Evolutionary conservation across 1,140 invertebrate species (phyloP).

Genomic region (Drosophila parabipectinata): DNA sequence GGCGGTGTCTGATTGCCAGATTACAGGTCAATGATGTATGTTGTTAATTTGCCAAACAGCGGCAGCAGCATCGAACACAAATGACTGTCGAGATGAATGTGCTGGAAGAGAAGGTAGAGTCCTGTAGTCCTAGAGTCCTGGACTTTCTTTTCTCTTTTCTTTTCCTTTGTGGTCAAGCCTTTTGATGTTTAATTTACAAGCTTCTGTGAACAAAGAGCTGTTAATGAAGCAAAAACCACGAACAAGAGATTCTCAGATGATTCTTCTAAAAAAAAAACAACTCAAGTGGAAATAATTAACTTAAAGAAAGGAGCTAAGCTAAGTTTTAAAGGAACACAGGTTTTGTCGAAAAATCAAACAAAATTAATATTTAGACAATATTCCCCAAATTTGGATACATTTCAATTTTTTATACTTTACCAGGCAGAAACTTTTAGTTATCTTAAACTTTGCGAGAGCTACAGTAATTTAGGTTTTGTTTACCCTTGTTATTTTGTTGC

Average conservation of each 20-base stretch:
- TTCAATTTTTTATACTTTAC: neutral
- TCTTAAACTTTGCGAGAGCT: constrained; percentile 12
- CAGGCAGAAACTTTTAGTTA: constrained; percentile 16
- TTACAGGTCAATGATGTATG: constrained; percentile 71
- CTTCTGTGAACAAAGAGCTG: constrained; percentile 5
- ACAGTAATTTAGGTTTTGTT: constrained; percentile 4
- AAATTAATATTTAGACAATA: no score
- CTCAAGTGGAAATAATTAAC: constrained; percentile 3
- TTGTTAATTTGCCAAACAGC: constrained; percentile 65
- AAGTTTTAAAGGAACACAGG: neutral
- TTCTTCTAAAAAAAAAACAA: neutral
- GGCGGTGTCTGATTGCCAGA: constrained; percentile 16
- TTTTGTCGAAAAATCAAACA: neutral
- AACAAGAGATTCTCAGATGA: neutral
- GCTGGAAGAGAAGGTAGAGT: constrained; percentile 12
- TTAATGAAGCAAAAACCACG: constrained; percentile 1
- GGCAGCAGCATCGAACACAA: constrained; percentile 21
- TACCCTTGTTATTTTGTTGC: constrained; percentile 15
- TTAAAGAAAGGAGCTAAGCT: neutral
- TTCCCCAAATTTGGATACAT: neutral
- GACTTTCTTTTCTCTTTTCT: neutral
- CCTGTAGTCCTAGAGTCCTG: constrained; percentile 3
- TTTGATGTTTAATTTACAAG: constrained; percentile 55
- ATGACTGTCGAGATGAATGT: constrained; percentile 13
- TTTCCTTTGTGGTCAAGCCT: constrained; percentile 2